Evolutionary conservation across 1,140 invertebrate genomes (phyloP), one percentile per base, ranked within the genome.

Genomic region (Achroia grisella): DNA sequence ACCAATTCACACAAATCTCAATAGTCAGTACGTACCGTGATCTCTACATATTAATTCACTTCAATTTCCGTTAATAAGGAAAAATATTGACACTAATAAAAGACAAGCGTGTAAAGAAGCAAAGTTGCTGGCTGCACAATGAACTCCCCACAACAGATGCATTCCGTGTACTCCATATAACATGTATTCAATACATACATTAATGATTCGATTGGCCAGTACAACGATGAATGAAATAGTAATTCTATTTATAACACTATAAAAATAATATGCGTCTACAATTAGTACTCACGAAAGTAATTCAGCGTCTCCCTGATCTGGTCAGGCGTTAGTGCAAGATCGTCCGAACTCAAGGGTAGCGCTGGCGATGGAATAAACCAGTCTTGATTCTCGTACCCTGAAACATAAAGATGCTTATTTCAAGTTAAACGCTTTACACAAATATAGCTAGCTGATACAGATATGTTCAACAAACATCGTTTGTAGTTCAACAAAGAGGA

Each of bases 231-330:
- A 37, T 37, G 35, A 37, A 37, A 37, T 37, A 4, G 35, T 37
- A 37, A 10, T 33, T 8, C 32, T 34, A 12, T 34, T 34, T 34
- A 8, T 34, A 11, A 12, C 8, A 11, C 12, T 11, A 34, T 13
- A 14, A 8, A 35, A 12, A 35, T 35, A 14, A 1, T 9, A 35
- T 35, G 4, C 17, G 6, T 23, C 6, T 41, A 48, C 34, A 32
- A 41, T 32, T n/a, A 41, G 35, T 74, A 97, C 96, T 97, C 87
- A 98, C 97, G 91, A 87, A 98, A 98, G 89, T 98, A 98, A 88
- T 98, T 97, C 48, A 99, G 90, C 34, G 95, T 97, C 87, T 98
- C 96, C 83, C 95, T 92, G 77, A 97, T 96, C 87, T 97, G 95
- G 82, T 98, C 96, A 83, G 95, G 94, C 39, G 95, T 96, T 48